Evolutionary conservation across 2,888 invertebrate species (phyloP).

Genomic region (Chorisops tibialis): DNA sequence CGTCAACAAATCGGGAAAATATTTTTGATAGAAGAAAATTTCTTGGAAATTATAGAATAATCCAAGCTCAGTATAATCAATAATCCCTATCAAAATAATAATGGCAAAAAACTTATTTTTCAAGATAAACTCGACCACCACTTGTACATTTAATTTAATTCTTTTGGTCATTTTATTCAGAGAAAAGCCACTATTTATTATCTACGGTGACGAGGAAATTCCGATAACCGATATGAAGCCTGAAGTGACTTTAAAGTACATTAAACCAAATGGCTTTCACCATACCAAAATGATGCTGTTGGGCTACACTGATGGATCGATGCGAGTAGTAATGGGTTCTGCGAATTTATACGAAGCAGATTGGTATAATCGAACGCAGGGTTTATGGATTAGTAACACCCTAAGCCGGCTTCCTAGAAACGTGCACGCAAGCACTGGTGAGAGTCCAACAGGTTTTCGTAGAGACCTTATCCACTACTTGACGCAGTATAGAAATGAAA

Average conservation of each 20-base stretch:
- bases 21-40: no score
- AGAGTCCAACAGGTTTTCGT: constrained; percentile 83
- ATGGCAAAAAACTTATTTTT: no score
- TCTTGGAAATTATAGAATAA: no score
- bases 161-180: no score
- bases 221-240: constrained; percentile 60
- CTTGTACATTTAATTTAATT: no score
- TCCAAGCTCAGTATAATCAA: no score
- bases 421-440: constrained; percentile 60
- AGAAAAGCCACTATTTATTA: constrained; percentile 66
- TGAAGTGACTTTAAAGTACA: constrained; percentile 63
- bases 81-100: no score
- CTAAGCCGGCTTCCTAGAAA: constrained; percentile 63
- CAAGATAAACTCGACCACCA: no score
- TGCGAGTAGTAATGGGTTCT: constrained; percentile 84
- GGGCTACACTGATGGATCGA: constrained; percentile 74
- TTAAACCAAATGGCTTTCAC: constrained; percentile 69
- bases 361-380: constrained; percentile 93
- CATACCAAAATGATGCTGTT: constrained; percentile 90
- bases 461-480: constrained; percentile 73
- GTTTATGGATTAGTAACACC: constrained; percentile 86
- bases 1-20: no score
- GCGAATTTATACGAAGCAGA: constrained; percentile 89
- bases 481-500: constrained; percentile 65
- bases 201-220: constrained; percentile 73